These are phyloP conservation scores for Hippasteria phrygiana DNA, from an alignment of 53 echinoderm and acorn worm species.

Conservation along the genomic window DNA sequence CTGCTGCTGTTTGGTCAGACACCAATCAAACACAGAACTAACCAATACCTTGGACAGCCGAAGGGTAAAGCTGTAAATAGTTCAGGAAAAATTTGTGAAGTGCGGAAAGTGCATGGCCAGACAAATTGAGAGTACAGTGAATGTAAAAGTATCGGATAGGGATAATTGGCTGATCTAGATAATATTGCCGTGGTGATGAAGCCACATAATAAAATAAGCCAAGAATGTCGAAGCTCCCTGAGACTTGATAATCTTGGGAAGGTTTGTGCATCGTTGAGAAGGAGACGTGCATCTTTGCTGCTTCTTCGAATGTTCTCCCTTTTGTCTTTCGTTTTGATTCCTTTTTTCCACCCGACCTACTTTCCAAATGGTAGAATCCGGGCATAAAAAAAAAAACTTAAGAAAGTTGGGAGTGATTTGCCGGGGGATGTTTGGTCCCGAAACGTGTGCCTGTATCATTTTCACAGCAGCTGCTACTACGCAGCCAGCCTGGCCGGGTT, in stretches of 20 bases:
- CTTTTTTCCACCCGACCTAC: not conserved
- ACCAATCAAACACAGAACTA: no score
- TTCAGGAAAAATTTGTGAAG: not conserved
- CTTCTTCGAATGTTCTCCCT: no score
- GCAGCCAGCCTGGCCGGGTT: not conserved
- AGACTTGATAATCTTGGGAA: no score
- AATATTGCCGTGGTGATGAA: not conserved
- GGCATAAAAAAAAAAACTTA: not conserved
- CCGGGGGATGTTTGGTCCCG: not conserved
- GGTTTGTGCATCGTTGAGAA: no score
- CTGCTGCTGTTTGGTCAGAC: no score
- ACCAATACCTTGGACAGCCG: not conserved
- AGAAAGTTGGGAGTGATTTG: conserved; percentile 21
- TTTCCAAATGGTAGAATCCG: not conserved
- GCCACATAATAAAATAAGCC: not conserved
- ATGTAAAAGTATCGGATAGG: not conserved
- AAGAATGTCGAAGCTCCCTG: no score
- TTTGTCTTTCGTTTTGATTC: not conserved
- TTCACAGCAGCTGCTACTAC: not conserved
- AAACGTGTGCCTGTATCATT: conserved; percentile 14
- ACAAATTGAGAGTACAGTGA: not conserved
- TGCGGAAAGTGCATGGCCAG: not conserved
- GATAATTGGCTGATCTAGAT: not conserved
- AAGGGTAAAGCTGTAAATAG: not conserved
- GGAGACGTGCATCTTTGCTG: no score